These are phyloP conservation scores for Carollia perspicillata DNA, from an alignment of 2,113 vertebrate genomes.

Conservation along the genomic window DNA sequence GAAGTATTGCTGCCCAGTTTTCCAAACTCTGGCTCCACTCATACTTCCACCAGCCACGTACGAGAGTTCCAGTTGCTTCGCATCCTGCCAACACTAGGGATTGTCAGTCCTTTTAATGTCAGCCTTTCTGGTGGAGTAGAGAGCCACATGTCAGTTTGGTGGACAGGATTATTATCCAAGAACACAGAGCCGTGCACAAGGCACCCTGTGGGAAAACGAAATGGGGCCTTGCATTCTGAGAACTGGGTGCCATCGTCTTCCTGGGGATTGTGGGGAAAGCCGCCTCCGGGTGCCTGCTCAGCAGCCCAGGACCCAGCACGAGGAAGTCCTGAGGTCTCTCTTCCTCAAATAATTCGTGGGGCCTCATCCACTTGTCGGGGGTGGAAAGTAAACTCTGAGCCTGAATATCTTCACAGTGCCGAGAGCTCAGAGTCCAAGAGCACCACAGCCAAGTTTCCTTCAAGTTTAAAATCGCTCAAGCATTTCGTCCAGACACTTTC, in stretches of 20 bases:
- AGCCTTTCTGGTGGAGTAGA: not conserved
- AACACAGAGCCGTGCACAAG: conserved; percentile 20
- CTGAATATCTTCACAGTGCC: not conserved
- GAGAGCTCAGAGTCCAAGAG: not conserved
- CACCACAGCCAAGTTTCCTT: not conserved
- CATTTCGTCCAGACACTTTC: not conserved
- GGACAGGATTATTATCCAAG: not conserved
- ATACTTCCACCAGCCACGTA: not conserved
- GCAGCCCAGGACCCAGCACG: not conserved
- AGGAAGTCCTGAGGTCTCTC: not conserved
- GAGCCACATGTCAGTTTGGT: conserved; percentile 44
- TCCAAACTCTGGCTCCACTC: not conserved
- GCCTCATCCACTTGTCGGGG: not conserved
- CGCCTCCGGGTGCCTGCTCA: not conserved
- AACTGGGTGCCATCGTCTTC: no score
- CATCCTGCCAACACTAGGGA: not conserved
- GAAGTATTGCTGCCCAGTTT: not conserved
- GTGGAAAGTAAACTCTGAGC: not conserved
- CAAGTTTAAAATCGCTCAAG: not conserved
- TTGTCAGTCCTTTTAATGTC: not conserved
- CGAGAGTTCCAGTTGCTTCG: not conserved
- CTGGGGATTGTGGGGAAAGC: not conserved
- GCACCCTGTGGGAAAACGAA: conserved; percentile 19
- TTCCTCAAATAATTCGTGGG: not conserved
- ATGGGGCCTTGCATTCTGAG: not conserved